Evolutionary conservation across 2,113 vertebrate species (phyloP).

Genomic region (Cephalopholis sonnerati): DNA sequence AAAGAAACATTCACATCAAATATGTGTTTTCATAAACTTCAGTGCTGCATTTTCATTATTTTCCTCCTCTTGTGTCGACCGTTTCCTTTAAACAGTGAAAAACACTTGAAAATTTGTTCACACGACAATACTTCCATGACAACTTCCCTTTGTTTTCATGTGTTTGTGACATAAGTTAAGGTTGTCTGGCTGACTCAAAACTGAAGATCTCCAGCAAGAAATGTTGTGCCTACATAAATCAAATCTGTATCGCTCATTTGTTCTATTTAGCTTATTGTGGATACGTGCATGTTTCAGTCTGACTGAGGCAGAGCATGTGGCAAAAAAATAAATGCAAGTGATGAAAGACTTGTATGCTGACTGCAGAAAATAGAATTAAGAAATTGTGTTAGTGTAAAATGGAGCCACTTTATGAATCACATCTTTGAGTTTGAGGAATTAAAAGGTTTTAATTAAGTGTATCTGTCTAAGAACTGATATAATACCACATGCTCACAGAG

Average conservation of each 20-base stretch:
- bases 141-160: not conserved
- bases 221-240: not conserved
- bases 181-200: not conserved
- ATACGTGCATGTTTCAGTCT: not conserved
- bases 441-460: not conserved
- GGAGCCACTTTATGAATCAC: not conserved
- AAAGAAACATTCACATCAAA: not conserved
- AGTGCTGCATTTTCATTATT: not conserved
- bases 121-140: not conserved
- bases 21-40: not conserved
- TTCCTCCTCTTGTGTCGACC: not conserved
- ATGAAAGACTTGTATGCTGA: not conserved
- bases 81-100: not conserved
- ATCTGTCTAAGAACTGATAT: not conserved
- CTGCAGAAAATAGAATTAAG: not conserved
- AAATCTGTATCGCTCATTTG: not conserved
- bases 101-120: not conserved
- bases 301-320: not conserved
- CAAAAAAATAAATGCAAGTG: not conserved
- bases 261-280: not conserved
- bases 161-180: not conserved
- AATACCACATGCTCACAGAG: constrained; percentile 20
- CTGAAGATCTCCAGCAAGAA: not conserved
- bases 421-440: not conserved
- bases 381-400: not conserved